These are phyloP conservation scores for Anoplius nigerrimus DNA, from an alignment of 2,888 invertebrate genomes.

Conservation along the genomic window DNA sequence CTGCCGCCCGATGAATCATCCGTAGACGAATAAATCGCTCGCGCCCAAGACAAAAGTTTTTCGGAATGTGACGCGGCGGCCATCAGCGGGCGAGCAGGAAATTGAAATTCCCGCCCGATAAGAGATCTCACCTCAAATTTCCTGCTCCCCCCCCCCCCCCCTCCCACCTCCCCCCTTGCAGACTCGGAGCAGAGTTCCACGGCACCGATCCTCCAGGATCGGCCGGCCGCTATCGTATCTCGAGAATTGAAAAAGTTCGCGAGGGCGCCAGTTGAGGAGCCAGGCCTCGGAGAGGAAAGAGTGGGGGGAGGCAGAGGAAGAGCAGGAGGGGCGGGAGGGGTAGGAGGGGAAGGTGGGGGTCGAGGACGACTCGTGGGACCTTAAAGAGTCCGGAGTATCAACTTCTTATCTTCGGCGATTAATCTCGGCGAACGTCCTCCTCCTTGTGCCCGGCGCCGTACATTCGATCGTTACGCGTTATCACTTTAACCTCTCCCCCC, in stretches of 20 bases:
- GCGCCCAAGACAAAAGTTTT: no score
- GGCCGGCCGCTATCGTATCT: slow-evolving; percentile 25
- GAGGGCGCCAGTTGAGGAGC: no score
- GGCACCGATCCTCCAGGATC: slow-evolving; percentile 8
- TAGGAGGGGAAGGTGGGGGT: no score
- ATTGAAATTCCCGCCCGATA: slow-evolving; percentile 14
- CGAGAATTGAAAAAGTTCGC: slow-evolving; percentile 49
- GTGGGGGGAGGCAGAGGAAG: background rate
- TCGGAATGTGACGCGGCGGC: background rate
- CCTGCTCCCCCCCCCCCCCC: background rate
- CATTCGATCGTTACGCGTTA: slow-evolving; percentile 34
- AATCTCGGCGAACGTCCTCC: slow-evolving; percentile 34
- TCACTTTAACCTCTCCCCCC: slow-evolving; percentile 24
- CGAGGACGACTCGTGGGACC: slow-evolving; percentile 23
- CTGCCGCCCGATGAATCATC: no score
- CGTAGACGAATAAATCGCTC: no score
- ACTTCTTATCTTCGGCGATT: slow-evolving; percentile 47
- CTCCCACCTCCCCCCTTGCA: background rate
- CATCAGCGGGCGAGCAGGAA: background rate
- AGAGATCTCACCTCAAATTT: slow-evolving; percentile 4
- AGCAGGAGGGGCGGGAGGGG: background rate
- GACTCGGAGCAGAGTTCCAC: slow-evolving; percentile 11
- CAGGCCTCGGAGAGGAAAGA: no score
- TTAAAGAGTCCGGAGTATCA: slow-evolving; percentile 43
- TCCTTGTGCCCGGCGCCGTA: slow-evolving; percentile 10